Percentiles rank a stretch among this genome's conserved stretches.
Conservation (phyloP, 2,113 vertebrate genomes). For the Oreochromis tanganicae region DNA sequence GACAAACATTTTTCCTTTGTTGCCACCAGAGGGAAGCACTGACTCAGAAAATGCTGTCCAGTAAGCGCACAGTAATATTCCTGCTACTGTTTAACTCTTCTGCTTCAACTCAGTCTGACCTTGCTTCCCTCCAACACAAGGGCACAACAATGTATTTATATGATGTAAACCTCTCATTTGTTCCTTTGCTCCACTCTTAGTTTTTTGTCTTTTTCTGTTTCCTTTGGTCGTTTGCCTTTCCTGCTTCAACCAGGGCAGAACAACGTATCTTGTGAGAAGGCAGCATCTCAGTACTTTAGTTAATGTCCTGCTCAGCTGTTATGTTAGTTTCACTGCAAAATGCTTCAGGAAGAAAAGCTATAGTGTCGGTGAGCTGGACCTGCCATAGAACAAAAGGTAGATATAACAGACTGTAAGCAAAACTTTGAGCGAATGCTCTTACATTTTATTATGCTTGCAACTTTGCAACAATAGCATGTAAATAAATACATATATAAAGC, state of each 20-base stretch:
- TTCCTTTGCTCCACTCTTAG: not conserved
- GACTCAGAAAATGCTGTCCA: not conserved
- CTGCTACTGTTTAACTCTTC: not conserved
- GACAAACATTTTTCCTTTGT: not conserved
- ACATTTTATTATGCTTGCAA: not conserved
- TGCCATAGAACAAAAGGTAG: slow-evolving; percentile 63
- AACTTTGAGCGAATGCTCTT: not conserved
- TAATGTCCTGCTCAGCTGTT: slow-evolving; percentile 76
- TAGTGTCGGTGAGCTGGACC: slow-evolving; percentile 54
- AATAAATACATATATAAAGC: not conserved
- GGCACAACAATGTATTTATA: not conserved
- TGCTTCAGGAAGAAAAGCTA: slow-evolving; percentile 45
- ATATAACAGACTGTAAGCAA: not conserved
- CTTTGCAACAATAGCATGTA: not conserved
- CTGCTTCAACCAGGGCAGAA: slow-evolving; percentile 41
- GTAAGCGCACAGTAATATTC: not conserved
- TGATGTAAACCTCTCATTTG: not conserved
- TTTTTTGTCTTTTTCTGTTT: not conserved
- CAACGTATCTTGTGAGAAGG: slow-evolving; percentile 23
- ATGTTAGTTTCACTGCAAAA: slow-evolving; percentile 49
- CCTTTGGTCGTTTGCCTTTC: not conserved
- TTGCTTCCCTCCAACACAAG: not conserved
- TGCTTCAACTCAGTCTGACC: not conserved
- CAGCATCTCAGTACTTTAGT: slow-evolving; percentile 61
- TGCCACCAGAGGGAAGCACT: slow-evolving; percentile 13